Evolutionary conservation across 2,113 vertebrate genomes (phyloP), one percentile per base, ranked within the genome.

Genomic region (Myrmecobius fasciatus): DNA sequence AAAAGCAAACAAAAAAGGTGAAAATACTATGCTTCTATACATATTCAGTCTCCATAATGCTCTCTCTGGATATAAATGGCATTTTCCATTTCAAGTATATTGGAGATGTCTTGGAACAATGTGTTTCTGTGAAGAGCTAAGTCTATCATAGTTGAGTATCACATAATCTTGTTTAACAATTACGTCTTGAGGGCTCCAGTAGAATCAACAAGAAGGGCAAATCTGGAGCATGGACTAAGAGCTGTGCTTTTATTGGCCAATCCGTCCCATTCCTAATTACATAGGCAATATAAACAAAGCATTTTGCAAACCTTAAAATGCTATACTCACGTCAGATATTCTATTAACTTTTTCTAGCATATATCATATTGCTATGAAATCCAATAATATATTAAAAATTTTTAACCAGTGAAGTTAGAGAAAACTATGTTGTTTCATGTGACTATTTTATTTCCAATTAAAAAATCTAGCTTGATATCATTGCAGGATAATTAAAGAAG

Each of bases 331-430:
- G 4, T 75, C 31, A 75, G 60, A 36, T 75, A 75, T 75, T 92
- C 95, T 92, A 83, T 93, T 88, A 54, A 17, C 60, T 91, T 60
- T 89, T 92, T 43, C n/a, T 90, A 31, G 53, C 51, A 91, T 31
- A 89, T 3, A 26, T 46, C 75, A 36, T 89, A 75, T n/a, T n/a
- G 48, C 52, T 51, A 60, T 67, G 83, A 92, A 12, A 93, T 83
- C 24, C 67, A 43, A 17, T 20, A 91, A 52, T 31, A 25, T 10
- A 56, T 12, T 93, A 12, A 20, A 48, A 3, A 60, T n/a, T 60
- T 92, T 43, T 20, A 89, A 10, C 25, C 12, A 52, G 54, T 24
- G 91, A 93, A 36, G n/a, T 48, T 36, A 56, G 1, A 75, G 60
- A 60, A 60, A 11, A 60, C 56, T 60, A 14, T 60, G 31, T 12